These are phyloP conservation scores for Triplophysa siluroides DNA, from an alignment of 2,113 vertebrate species.

Conservation along the genomic window DNA sequence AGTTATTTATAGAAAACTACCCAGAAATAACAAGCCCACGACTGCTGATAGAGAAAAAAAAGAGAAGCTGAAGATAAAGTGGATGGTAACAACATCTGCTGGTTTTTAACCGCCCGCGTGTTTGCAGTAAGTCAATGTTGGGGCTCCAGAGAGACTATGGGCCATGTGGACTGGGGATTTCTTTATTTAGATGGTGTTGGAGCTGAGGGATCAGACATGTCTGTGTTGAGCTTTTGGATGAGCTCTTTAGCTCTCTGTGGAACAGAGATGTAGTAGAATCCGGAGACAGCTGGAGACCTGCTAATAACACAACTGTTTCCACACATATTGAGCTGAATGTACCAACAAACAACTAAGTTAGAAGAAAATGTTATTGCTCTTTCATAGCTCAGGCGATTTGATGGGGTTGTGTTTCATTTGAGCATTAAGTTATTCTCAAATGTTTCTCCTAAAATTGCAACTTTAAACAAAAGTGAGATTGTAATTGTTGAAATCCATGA, in stretches of 20 bases:
- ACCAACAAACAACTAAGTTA: conserved; percentile 1
- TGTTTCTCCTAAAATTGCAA: too few relatives aligned
- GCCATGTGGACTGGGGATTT: conserved; percentile 3
- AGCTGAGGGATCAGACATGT: conserved; percentile 9
- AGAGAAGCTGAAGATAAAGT: neutral
- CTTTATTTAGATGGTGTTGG: conserved; percentile 34
- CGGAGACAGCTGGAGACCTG: conserved; percentile 31
- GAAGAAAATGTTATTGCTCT: too few relatives aligned
- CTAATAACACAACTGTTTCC: conserved; percentile 3
- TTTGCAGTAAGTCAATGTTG: conserved; percentile 11
- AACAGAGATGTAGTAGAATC: neutral
- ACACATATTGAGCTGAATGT: conserved; percentile 2
- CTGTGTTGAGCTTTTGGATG: conserved; percentile 35
- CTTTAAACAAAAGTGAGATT: too few relatives aligned
- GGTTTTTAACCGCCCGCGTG: conserved; percentile 2
- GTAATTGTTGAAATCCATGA: too few relatives aligned
- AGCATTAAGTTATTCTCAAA: too few relatives aligned
- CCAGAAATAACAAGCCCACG: neutral
- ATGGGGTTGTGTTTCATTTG: too few relatives aligned
- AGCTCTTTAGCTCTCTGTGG: conserved; percentile 31
- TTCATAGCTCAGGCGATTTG: too few relatives aligned
- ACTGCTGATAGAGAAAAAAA: neutral
- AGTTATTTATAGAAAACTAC: neutral
- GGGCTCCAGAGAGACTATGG: conserved; percentile 22
- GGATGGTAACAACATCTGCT: neutral